Base-by-base conservation (phyloP, 2,888 invertebrate species). In the Orchestes rusci region DNA sequence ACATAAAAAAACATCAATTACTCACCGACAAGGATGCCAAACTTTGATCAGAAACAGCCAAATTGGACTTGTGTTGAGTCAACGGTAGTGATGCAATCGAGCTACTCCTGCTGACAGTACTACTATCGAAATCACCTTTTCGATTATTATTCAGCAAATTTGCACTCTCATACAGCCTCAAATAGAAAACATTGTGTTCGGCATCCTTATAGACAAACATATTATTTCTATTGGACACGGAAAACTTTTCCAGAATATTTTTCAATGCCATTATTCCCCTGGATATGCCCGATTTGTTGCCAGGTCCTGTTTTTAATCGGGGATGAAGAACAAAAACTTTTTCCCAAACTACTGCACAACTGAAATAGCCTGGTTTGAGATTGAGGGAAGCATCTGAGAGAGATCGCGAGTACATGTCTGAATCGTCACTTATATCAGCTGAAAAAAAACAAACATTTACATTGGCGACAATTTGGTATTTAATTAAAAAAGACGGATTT, bases 191-290 rank as follows among this genome's bases (percentile, higher is more conserved):
- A 55, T 77, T 77, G 12, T 72, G 72, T 45, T 71, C 69, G 29
- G 69, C 73, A 55, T 84, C 83, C 59, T 76, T 75, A 59, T 82
- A 82, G 10, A 85, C 84, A 66, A 83, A 85, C 83, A 85, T 82
- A 63, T 85, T 84, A 52, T 71, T 77, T 29, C 84, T 70, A 59
- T 86, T 85, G 53, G 72, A 74, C 1, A 85, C 84, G 2, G 80
- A 78, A 58, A 85, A 80, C 43, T 80, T 75, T 56, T 77, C 79
- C 18, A 86, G 68, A 5, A 82, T 78, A 13, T 74, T 73, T 53
- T 78, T 74, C 35, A 85, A 65, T 2, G 80, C 80, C 60, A 77
- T 73, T 31, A 77, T 74, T n/a, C 79, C 79, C 30, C 76, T 67
- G 0, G 76, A 77, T n/a, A 76, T 65, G 1, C 75, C 74, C 0